Evolutionary conservation across 2,888 invertebrate genomes (phyloP).

Genomic region (Carterocephalus palaemon): DNA sequence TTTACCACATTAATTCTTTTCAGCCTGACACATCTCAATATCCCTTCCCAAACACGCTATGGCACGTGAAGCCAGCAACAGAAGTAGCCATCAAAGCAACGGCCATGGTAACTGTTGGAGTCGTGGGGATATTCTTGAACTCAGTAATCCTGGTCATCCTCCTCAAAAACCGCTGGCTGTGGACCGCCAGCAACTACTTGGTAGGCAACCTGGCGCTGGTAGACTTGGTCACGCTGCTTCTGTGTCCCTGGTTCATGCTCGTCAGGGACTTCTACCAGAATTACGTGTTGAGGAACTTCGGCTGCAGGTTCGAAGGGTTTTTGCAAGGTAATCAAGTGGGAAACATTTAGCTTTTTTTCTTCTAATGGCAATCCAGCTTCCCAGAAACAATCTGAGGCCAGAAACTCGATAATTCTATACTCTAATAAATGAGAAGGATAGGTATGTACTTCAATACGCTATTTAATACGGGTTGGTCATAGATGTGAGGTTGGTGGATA

Average conservation of each 20-base stretch:
- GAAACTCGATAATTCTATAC: no score
- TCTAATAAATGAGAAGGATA: no score
- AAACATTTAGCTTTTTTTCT: no score
- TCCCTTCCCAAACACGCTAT: slow-evolving; percentile 82
- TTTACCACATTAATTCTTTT: slow-evolving; percentile 37
- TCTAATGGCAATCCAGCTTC: no score
- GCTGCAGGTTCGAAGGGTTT: slow-evolving; percentile 88
- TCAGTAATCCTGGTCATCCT: slow-evolving; percentile 82
- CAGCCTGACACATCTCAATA: slow-evolving; percentile 63
- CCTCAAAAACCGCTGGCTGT: slow-evolving; percentile 79
- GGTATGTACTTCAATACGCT: no score
- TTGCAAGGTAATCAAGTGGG: slow-evolving; percentile 82
- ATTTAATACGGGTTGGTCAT: no score
- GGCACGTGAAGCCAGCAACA: slow-evolving; percentile 79
- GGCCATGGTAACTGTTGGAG: slow-evolving; percentile 79
- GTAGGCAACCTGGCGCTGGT: slow-evolving; percentile 87
- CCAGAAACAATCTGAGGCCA: no score
- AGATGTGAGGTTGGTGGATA: no score
- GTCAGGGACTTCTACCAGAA: slow-evolving; percentile 88
- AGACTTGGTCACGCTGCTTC: slow-evolving; percentile 81
- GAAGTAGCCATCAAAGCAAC: slow-evolving; percentile 81
- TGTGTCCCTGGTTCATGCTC: slow-evolving; percentile 88
- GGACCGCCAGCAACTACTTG: slow-evolving; percentile 84
- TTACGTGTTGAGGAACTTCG: slow-evolving; percentile 84
- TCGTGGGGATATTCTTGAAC: slow-evolving; percentile 84